Evolutionary conservation across 2,888 invertebrate genomes (phyloP).

Genomic region (Anaspis maculata): DNA sequence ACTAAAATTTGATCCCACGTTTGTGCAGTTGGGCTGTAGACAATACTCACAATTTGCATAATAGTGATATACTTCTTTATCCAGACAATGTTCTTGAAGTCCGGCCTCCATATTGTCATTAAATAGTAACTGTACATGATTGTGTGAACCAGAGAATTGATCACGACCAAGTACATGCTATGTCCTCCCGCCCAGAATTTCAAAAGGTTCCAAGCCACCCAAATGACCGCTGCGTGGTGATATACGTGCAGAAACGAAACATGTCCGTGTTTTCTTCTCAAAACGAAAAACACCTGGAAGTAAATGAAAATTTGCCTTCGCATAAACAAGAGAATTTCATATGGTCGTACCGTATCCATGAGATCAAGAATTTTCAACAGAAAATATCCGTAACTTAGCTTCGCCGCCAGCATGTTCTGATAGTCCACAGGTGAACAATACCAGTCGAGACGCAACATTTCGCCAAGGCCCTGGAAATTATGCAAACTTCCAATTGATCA

Average conservation of each 20-base stretch:
- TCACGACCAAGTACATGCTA: conserved; percentile 52
- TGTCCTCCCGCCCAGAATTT: conserved; percentile 64
- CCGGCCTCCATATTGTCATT: conserved; percentile 61
- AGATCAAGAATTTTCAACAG: conserved; percentile 64
- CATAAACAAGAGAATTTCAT: too few relatives aligned
- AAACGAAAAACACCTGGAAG: conserved; percentile 67
- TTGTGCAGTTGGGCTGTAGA: too few relatives aligned
- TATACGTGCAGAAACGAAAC: conserved; percentile 79
- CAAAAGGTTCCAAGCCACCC: conserved; percentile 52
- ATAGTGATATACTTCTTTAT: conserved; percentile 83
- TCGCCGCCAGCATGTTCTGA: too few relatives aligned
- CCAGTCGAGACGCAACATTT: conserved; percentile 12
- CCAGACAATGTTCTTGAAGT: conserved; percentile 62
- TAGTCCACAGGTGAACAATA: conserved; percentile 64
- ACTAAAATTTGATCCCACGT: too few relatives aligned
- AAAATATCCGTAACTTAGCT: conserved; percentile 65
- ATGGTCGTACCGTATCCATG: conserved; percentile 60
- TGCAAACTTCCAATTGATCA: too few relatives aligned
- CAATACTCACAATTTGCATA: conserved; percentile 59
- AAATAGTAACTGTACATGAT: conserved; percentile 81
- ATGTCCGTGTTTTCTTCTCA: conserved; percentile 74
- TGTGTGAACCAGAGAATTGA: conserved; percentile 69
- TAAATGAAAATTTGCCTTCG: too few relatives aligned
- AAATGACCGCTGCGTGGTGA: conserved; percentile 76
- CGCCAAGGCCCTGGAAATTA: conserved; percentile 10